Evolutionary conservation across 2,113 vertebrate species (phyloP), one percentile per base, ranked within the genome.

Genomic region (Excalfactoria chinensis): DNA sequence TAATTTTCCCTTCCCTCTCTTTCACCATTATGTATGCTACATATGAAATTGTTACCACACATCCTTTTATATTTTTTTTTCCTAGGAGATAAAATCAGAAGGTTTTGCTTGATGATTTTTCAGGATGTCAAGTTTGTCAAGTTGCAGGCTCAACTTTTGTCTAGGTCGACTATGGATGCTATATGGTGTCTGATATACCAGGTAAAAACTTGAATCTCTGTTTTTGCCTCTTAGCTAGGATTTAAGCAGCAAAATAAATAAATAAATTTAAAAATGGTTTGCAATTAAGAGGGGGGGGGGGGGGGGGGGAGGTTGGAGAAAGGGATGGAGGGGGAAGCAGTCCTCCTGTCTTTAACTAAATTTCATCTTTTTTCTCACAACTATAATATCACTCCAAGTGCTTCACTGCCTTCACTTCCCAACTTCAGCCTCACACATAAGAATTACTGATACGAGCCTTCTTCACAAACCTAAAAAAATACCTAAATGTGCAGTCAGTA

Each of bases 331-430:
- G n/a, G 58, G 37, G 21, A 72, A 86, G 93, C 96, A 96, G 35
- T 93, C 66, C 74, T 97, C 49, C 82, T 90, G 81, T 63, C 89
- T 90, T 95, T 90, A 95, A 89, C 66, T 77, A 93, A 89, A 91
- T 93, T 74, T 88, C 94, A 96, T 92, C 60, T 88, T 81, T 96
- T 95, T 95, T 67, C 85, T 90, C 80, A 72, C 53, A 93, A 64
- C 63, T 95, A 66, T 76, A 92, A 66, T 92, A 95, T 88, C 69
- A 93, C 26, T 88, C 56, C 34, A 63, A 87, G 60, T 64, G 69
- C 76, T 93, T 97, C 64, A 93, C 28, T 81, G 59, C 43, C 48
- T 93, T 97, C 67, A 93, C 28, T 81, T 59, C 43, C 44, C 77
- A 90, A 82, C 79, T 92, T 93, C 51, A 93, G 66, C 35, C 81